These are phyloP conservation scores for Paratrypauchen microcephalus DNA, from an alignment of 2,797 vertebrate species.

Conservation along the genomic window DNA sequence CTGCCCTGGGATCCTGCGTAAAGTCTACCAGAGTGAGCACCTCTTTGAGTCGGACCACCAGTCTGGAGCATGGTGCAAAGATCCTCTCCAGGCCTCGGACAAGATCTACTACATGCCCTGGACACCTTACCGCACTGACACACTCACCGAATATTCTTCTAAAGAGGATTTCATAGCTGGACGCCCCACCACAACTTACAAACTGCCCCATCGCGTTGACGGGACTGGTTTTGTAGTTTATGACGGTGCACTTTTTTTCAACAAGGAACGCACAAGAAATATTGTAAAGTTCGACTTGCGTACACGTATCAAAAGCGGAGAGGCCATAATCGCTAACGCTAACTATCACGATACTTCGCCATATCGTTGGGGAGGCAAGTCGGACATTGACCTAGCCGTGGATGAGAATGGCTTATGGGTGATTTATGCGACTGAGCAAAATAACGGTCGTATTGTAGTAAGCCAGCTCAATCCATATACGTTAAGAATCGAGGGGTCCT, in stretches of 20 bases:
- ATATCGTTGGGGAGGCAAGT: slow-evolving; percentile 83
- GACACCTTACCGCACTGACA: slow-evolving; percentile 96
- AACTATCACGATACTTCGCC: slow-evolving; percentile 84
- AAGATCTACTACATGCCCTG: slow-evolving; percentile 99
- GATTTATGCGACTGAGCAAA: slow-evolving; percentile 82
- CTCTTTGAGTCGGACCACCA: slow-evolving; percentile 98
- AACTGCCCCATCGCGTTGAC: slow-evolving; percentile 94
- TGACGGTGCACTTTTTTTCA: slow-evolving; percentile 96
- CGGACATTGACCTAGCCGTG: slow-evolving; percentile 81
- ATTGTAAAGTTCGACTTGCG: slow-evolving; percentile 97
- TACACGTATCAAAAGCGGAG: slow-evolving; percentile 96
- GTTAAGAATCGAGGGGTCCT: slow-evolving; percentile 80
- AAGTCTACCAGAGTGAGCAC: slow-evolving; percentile 97
- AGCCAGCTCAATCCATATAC: slow-evolving; percentile 84
- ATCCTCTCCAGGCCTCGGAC: slow-evolving; percentile 95
- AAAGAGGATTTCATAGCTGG: slow-evolving; percentile 98
- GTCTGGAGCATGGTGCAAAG: slow-evolving; percentile 98
- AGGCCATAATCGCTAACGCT: slow-evolving; percentile 94
- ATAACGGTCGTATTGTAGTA: slow-evolving; percentile 81
- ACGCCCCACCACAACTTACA: slow-evolving; percentile 95
- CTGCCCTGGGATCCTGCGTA: slow-evolving; percentile 93
- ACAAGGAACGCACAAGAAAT: slow-evolving; percentile 97
- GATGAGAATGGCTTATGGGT: slow-evolving; percentile 84
- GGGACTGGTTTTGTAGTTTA: slow-evolving; percentile 98
- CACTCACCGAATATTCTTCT: slow-evolving; percentile 95